Evolutionary conservation across 2,888 invertebrate species (phyloP).

Genomic region (Drosophila incognita): DNA sequence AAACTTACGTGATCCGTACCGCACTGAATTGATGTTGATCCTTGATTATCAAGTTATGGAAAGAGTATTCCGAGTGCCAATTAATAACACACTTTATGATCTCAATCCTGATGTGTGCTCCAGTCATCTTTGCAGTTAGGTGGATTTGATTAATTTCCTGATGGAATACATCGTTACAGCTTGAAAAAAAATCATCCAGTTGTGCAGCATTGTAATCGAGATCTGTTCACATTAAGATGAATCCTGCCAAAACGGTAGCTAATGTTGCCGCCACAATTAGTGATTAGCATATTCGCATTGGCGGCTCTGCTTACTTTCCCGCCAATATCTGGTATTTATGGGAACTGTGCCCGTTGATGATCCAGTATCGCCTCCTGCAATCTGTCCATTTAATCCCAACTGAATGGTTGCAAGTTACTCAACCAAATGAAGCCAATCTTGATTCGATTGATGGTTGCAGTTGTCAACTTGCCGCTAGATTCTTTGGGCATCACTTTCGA

Average conservation of each 20-base stretch:
- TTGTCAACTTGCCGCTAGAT: neutral
- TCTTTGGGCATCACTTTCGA: neutral
- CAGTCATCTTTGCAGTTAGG: too few species aligned
- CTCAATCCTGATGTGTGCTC: too few species aligned
- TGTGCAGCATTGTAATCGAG: neutral
- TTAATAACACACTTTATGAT: too few species aligned
- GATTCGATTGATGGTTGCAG: neutral
- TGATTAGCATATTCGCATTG: neutral
- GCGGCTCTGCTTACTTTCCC: neutral
- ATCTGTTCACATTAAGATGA: constrained; percentile 3
- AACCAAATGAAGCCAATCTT: constrained; percentile 9
- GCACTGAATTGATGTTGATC: too few species aligned
- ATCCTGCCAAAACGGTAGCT: constrained; percentile 9
- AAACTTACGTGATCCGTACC: too few species aligned
- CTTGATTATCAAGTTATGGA: too few species aligned
- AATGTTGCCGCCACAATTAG: neutral
- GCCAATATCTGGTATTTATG: constrained; percentile 1
- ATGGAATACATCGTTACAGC: neutral
- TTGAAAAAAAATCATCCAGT: neutral
- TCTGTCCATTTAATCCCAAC: neutral
- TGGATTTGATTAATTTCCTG: too few species aligned
- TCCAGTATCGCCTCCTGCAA: constrained; percentile 11
- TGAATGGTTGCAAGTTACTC: neutral
- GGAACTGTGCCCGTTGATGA: constrained; percentile 7
- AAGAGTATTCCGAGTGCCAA: too few species aligned